Evolutionary conservation across 2,888 invertebrate genomes (phyloP).

Genomic region (Notodonta dromedarius): DNA sequence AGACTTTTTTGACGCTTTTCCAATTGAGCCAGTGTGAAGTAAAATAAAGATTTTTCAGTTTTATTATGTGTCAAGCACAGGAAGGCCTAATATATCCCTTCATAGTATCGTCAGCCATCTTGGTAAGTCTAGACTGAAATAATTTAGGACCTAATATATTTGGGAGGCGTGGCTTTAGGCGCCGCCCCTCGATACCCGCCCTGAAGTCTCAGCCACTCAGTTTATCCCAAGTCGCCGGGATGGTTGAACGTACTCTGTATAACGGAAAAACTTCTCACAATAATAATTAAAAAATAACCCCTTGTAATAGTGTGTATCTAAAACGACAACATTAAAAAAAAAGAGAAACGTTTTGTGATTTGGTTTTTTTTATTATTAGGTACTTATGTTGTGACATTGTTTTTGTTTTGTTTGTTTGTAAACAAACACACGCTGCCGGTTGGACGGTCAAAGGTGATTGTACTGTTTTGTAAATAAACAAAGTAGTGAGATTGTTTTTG

Average conservation of each 20-base stretch:
- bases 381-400: constrained; percentile 9
- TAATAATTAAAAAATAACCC: too few species aligned
- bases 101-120: constrained; percentile 34
- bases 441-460: neutral
- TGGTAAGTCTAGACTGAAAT: constrained; percentile 48
- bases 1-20: too few species aligned
- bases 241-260: constrained; percentile 9
- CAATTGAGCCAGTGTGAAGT: too few species aligned
- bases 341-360: neutral
- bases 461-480: constrained; percentile 4
- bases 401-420: constrained; percentile 32
- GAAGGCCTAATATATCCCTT: too few species aligned
- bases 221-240: neutral
- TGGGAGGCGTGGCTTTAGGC: constrained; percentile 34
- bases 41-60: too few species aligned
- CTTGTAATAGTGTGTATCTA: too few species aligned
- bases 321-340: neutral
- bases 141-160: constrained; percentile 36
- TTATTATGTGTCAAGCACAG: too few species aligned
- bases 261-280: too few species aligned
- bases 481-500: neutral
- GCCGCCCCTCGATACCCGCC: constrained; percentile 26
- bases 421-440: constrained; percentile 15
- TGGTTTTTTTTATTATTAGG: constrained; percentile 7
- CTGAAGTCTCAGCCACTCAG: constrained; percentile 18